phyloP scores from a whole-genome alignment of 2,797 vertebrate species.

The Ceyx erithaca region DNA sequence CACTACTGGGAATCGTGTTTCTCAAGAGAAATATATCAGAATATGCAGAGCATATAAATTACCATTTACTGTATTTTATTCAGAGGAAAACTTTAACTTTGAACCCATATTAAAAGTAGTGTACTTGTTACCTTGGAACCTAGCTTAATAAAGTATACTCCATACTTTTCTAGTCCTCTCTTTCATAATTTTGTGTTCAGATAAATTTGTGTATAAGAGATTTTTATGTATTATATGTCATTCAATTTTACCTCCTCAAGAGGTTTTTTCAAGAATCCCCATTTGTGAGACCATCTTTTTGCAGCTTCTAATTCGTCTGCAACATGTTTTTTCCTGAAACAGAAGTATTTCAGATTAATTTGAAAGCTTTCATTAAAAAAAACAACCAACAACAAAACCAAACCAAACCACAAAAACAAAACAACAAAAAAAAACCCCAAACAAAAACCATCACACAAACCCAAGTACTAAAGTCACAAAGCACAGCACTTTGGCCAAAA shows the following conservation, averaged over 20 bases:
- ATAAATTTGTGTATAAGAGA: background rate
- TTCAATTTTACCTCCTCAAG: constrained; percentile 72
- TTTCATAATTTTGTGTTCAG: background rate
- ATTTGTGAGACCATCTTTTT: constrained; percentile 82
- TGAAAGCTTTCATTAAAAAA: background rate
- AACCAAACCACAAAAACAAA: no score
- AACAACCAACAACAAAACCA: no score
- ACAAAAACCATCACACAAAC: fast-evolving
- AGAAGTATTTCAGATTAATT: background rate
- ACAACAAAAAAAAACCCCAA: no score
- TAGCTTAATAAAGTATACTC: background rate
- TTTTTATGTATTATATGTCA: background rate
- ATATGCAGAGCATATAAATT: constrained; percentile 36
- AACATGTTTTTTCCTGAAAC: constrained; percentile 76
- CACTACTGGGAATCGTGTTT: constrained; percentile 9
- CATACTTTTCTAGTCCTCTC: background rate
- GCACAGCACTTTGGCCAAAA: background rate
- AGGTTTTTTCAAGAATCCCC: constrained; percentile 83
- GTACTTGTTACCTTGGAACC: background rate
- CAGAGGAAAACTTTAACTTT: background rate
- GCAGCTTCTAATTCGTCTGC: constrained; percentile 71
- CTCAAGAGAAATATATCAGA: constrained; percentile 31
- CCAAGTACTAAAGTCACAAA: background rate
- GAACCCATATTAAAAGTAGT: background rate
- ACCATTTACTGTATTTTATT: background rate